Evolutionary conservation across 1,140 invertebrate species (phyloP), one percentile per base, ranked within the genome.

Genomic region (Varroa destructor): DNA sequence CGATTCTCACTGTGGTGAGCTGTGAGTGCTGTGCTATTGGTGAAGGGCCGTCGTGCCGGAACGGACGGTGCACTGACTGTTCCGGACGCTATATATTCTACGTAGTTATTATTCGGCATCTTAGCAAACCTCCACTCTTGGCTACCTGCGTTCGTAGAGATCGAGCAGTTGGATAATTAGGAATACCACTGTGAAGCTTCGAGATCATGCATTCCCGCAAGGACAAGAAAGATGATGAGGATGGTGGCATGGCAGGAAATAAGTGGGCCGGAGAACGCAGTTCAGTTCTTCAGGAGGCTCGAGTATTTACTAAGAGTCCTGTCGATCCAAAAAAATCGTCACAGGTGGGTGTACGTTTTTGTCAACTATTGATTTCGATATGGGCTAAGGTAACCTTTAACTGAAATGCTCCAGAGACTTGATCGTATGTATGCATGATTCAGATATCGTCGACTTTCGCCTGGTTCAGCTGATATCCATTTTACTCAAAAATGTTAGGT

Each of bases 251-350:
- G 75, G 80, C 80, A 12, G 84, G 79, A 74, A 77, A 78, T 70
- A 80, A 82, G 73, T 67, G 61, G 61, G 40, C 61, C 37, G 61
- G 74, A 83, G 70, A 84, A 72, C 82, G 82, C 73, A 82, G 78
- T 51, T 75, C 80, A n/a, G 82, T 84, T 43, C 75, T 84, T 51
- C 83, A 84, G 75, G 81, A 84, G 82, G 91, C 93, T 0, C 84
- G 95, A 72, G 89, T 89, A 25, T 99, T 99, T 79, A 99, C 98
- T 80, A 93, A 98, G 74, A 95, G 93, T 2, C 91, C 94, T 3
- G 89, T 99, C 0, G 97, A 98, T 83, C 88, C 93, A 2, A 84
- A 90, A 81, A 97, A 96, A 89, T 99, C 95, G 82, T 89, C 88
- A 6, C 86, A 89, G 2, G 61, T 67, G 40, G 37, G 61, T 67